Conservation (phyloP, 2,797 vertebrate genomes). For the Poecilia gillii region DNA sequence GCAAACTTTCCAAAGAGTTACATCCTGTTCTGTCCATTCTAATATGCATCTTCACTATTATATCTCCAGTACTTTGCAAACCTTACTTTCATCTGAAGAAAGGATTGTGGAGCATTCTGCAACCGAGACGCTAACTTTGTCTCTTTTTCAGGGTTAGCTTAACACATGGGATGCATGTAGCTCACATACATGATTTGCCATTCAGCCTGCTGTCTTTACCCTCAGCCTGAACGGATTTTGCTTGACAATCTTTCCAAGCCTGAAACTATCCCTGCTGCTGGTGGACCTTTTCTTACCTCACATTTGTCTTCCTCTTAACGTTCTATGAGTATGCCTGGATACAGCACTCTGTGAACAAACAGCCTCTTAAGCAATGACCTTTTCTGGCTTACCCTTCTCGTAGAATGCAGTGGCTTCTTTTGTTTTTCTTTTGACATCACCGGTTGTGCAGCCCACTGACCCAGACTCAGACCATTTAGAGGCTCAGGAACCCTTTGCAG, state of each 20-base stretch:
- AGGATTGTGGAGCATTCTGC: too few relatives aligned
- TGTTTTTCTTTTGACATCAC: neutral
- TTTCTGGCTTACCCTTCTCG: neutral
- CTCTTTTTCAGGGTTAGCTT: neutral
- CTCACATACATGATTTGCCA: neutral
- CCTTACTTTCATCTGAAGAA: neutral
- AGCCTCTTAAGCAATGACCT: neutral
- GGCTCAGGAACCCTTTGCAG: neutral
- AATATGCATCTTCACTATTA: neutral
- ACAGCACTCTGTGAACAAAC: neutral
- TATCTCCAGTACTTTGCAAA: neutral
- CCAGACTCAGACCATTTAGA: neutral
- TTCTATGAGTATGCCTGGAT: neutral
- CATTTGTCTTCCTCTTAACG: neutral
- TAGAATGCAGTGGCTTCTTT: neutral
- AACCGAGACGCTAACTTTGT: neutral
- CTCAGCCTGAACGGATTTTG: neutral
- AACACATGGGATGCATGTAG: neutral
- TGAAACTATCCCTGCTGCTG: neutral
- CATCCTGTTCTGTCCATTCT: neutral
- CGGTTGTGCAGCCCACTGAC: neutral
- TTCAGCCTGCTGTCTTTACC: neutral
- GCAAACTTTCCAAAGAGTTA: neutral
- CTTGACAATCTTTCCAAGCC: neutral
- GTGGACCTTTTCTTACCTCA: neutral